Base-by-base conservation (phyloP, 2,797 vertebrate species). In the Diplodus sargus region DNA sequence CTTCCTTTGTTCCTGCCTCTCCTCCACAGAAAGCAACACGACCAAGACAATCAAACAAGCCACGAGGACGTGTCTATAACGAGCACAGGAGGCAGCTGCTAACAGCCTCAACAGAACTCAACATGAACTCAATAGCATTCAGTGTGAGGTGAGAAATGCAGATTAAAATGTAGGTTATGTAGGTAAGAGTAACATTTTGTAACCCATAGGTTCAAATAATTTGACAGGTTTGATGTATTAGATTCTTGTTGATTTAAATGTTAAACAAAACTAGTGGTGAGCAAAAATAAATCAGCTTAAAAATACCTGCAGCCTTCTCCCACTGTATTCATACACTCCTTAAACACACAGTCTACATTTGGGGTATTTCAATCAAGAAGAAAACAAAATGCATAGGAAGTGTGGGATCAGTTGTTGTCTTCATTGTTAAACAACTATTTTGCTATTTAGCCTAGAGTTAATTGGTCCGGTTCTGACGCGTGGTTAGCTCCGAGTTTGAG, bases 1-100 rank as follows among this genome's bases (percentile, higher is more conserved):
- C 89, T 92, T 91, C 86, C 92, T 84, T 45, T 13, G 28, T 70
- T 75, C 76, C 85, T 80, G 53, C 52, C 51, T 62, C 63, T 72
- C n/a, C 57, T 69, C 63, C 23, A 57, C 52, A 49, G 34, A 78
- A 70, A 79, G 65, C 60, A 76, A 62, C 71, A 47, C 49, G 65
- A 68, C 15, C 52, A 7, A 20, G 9, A 65, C 30, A 54, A 20
- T 42, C 23, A 3, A 30, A 34, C 4, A 16, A 59, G 15, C 42
- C 12, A 8, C 0, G 6, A 39, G 39, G n/a, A 25, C n/a, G 4
- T 14, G 15, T 30, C n/a, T 64, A 23, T 39, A 2, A 13, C 16
- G 23, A 48, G 47, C 57, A 65, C 28, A 17, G n/a, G 23, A 56
- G 51, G 65, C 56, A 48, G 61, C 65, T 16, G 9, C 8, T 66